Conservation (phyloP, 2,113 vertebrate species). For the Malurus alboscapulatus region DNA sequence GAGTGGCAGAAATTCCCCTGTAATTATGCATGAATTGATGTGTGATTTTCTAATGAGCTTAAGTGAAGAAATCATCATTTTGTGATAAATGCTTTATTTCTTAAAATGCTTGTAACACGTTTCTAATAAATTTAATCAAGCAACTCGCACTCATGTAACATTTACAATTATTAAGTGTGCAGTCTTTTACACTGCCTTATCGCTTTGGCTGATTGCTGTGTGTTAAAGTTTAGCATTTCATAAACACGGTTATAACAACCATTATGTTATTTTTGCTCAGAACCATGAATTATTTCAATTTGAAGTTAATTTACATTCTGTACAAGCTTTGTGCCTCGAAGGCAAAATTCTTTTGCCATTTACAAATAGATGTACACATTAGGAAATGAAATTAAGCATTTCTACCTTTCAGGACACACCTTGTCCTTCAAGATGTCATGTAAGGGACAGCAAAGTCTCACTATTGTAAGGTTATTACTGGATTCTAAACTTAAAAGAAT, state of each 20-base stretch:
- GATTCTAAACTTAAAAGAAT: not conserved
- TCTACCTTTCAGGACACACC: not conserved
- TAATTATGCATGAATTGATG: constrained; percentile 84
- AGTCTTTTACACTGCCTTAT: constrained; percentile 60
- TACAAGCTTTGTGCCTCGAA: constrained; percentile 41
- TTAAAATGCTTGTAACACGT: constrained; percentile 77
- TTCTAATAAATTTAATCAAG: constrained; percentile 82
- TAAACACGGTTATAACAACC: constrained; percentile 65
- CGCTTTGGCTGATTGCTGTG: constrained; percentile 64
- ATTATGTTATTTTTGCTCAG: constrained; percentile 54
- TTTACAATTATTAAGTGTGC: constrained; percentile 75
- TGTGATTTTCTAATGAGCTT: constrained; percentile 84
- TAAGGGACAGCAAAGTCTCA: not conserved
- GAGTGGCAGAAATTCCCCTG: constrained; percentile 77
- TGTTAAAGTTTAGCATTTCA: constrained; percentile 67
- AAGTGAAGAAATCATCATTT: constrained; percentile 82
- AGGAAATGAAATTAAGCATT: constrained; percentile 15
- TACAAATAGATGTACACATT: not conserved
- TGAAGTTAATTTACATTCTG: constrained; percentile 59
- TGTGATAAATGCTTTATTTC: constrained; percentile 83
- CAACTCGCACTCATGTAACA: constrained; percentile 66
- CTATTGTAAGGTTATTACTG: not conserved
- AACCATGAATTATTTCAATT: constrained; percentile 67
- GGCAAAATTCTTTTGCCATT: constrained; percentile 30
- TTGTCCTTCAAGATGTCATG: not conserved